A percentile compares a stretch with the other conserved stretches of the same genome.
Evolutionary conservation across 2,797 vertebrate genomes (phyloP).

Genomic region (Chrysocyon brachyurus): DNA sequence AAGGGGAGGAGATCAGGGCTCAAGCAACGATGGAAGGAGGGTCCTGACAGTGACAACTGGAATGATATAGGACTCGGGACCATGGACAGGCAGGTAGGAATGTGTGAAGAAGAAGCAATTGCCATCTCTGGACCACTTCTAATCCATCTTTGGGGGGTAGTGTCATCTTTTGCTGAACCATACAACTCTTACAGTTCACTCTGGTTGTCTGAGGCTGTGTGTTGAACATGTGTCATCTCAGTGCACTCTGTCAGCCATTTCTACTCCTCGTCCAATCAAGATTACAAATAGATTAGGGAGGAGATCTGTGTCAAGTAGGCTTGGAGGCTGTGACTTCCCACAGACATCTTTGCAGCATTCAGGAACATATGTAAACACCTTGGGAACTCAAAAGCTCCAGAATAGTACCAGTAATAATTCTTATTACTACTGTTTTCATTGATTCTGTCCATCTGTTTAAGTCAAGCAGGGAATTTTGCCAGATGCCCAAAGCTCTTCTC

Average conservation of each 20-base stretch:
- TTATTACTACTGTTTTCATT: neutral
- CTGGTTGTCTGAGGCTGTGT: neutral
- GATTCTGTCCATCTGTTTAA: neutral
- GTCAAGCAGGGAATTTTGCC: neutral
- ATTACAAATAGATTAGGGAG: neutral
- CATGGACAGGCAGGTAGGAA: neutral
- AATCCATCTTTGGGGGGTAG: no score
- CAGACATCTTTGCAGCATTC: neutral
- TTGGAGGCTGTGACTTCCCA: neutral
- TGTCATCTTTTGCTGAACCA: neutral
- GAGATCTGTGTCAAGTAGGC: fast-evolving
- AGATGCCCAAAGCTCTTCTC: neutral
- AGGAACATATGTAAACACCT: neutral
- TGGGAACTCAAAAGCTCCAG: neutral
- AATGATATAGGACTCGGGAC: fast-evolving
- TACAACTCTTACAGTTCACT: neutral
- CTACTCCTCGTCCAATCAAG: neutral
- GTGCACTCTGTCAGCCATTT: neutral
- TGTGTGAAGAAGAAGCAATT: neutral
- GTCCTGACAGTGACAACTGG: neutral
- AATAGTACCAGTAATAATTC: neutral
- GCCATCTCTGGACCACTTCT: neutral
- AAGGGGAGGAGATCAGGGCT: neutral
- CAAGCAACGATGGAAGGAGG: neutral
- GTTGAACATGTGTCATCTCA: neutral